A percentile compares a stretch with the other conserved stretches of the same genome.
These are phyloP conservation scores for Poecilus cupreus DNA, from an alignment of 2,888 invertebrate species.

Conservation along the genomic window DNA sequence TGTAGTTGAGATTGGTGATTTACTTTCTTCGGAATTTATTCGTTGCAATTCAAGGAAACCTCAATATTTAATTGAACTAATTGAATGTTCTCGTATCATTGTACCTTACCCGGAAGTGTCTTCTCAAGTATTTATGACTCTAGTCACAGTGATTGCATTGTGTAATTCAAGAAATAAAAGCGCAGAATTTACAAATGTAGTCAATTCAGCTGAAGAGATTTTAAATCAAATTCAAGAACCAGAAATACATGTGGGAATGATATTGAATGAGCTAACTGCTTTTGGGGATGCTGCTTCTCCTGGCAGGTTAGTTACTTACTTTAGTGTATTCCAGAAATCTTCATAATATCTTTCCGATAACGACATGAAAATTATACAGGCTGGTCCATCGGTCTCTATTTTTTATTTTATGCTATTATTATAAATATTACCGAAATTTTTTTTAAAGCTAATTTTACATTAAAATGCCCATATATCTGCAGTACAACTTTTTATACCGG, in stretches of 20 bases:
- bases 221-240: constrained; percentile 10
- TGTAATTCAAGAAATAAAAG: constrained; percentile 61
- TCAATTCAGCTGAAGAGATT: not conserved
- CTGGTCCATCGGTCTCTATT: too few species aligned
- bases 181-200: not conserved
- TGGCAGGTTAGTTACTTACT: constrained; percentile 11
- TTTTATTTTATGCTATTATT: too few species aligned
- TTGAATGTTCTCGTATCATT: constrained; percentile 50
- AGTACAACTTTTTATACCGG: too few species aligned
- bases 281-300: constrained; percentile 11
- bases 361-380: too few species aligned
- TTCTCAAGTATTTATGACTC: constrained; percentile 68
- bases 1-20: constrained; percentile 76
- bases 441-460: too few species aligned
- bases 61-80: constrained; percentile 41
- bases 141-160: constrained; percentile 68
- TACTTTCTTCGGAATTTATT: constrained; percentile 69
- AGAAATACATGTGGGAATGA: not conserved
- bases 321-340: constrained; percentile 63
- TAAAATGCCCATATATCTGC: too few species aligned
- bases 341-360: constrained; percentile 67
- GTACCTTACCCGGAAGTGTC: constrained; percentile 60
- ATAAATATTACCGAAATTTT: too few species aligned
- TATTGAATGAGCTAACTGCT: constrained; percentile 2
- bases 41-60: constrained; percentile 21